Conservation (phyloP, 2,888 invertebrate genomes). For the Cremastinae sp. region DNA sequence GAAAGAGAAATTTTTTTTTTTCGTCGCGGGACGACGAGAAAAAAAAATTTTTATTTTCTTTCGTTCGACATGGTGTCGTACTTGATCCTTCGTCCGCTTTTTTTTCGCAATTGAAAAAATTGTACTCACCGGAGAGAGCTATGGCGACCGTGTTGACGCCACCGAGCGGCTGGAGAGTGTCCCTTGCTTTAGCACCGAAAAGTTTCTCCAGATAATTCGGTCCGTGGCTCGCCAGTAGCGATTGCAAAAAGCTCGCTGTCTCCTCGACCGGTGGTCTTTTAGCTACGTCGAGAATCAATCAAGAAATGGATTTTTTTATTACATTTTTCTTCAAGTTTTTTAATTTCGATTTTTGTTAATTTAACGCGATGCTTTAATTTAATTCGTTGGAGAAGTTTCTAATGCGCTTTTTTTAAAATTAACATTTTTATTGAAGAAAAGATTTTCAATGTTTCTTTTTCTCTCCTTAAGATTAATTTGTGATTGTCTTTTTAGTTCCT, state of each 20-base stretch:
- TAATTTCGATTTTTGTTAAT: not conserved
- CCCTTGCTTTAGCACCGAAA: conserved; percentile 96
- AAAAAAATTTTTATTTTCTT: not conserved
- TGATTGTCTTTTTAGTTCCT: no score
- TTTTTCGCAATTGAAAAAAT: conserved; percentile 11
- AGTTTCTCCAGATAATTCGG: conserved; percentile 98
- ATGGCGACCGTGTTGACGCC: conserved; percentile 98
- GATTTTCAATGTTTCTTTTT: no score
- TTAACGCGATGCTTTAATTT: no score
- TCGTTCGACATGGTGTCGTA: no score
- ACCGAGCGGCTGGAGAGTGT: conserved; percentile 94
- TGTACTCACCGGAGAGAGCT: conserved; percentile 90
- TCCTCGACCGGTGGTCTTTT: conserved; percentile 98
- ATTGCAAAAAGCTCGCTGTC: conserved; percentile 96
- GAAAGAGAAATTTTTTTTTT: not conserved
- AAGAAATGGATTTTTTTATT: no score
- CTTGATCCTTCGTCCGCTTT: no score
- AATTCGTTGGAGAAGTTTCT: no score
- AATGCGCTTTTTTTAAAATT: no score
- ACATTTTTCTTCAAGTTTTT: no score
- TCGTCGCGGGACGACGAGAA: not conserved
- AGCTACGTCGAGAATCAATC: conserved; percentile 83
- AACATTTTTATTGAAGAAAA: no score
- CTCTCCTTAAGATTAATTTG: no score
- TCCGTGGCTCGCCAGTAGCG: conserved; percentile 95